Base-by-base conservation (phyloP, 2,888 invertebrate genomes). In the Lepidocyrtinus sp. region DNA sequence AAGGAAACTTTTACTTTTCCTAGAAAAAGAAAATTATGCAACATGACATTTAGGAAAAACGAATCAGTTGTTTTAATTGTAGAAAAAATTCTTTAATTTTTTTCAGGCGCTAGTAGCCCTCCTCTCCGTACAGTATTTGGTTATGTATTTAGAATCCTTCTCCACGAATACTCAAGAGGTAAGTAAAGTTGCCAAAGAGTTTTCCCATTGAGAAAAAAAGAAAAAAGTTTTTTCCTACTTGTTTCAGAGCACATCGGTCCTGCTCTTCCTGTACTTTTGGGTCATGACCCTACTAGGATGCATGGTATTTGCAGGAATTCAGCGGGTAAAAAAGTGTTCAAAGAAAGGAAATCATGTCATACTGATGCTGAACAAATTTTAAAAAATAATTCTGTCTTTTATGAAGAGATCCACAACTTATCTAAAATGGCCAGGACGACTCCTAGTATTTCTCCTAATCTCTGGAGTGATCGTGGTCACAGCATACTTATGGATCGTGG, bases 301-400 rank as follows among this genome's bases (percentile, higher is more conserved):
- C 55, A 75, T 82, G 45, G 82, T 83, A 1, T 82, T 83, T 63
- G 83, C 83, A 12, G 83, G 83, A n/a, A 74, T 83, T 69, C 82
- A 82, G 72, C 26, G 77, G 75, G 82, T 83, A 80, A n/a, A n/a
- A n/a, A n/a, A n/a, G n/a, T n/a, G n/a, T n/a, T n/a, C n/a, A n/a
- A n/a, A 21, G 9, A 65, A n/a, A 74, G 1, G 24, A 65, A n/a
- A n/a, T n/a, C n/a, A n/a, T n/a, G n/a, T 19, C 24, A 45, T 25
- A 25, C 25, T 0, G n/a, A 27, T 2, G 27, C 36, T n/a, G 62
- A 7, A 2, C 3, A n/a, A n/a, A 55, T 55, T 69, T 0, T 9
- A 15, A 36, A 27, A 36, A 9, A 64, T 24, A 1, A 50, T 55
- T 15, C 17, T 15, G 21, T 19, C 15, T 67, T 69, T 1, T n/a